Base-by-base conservation (phyloP, 2,888 invertebrate genomes). In the Carcina quercana region DNA sequence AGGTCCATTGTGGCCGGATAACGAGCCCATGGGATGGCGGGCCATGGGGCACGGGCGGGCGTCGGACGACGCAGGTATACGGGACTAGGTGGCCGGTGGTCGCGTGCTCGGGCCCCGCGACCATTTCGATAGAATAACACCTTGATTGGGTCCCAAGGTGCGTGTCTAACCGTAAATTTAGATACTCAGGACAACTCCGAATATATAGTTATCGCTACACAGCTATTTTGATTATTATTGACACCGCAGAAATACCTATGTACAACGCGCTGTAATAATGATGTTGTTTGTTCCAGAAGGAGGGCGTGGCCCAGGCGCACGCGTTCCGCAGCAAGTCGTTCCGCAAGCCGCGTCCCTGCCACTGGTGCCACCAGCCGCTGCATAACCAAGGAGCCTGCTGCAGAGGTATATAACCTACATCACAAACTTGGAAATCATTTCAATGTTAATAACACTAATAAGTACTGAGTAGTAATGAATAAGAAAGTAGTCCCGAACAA, bases 361-460 rank as follows among this genome's bases (percentile, higher is more conserved):
- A 92, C 68, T 87, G 91, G 70, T 93, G 92, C 63, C 92, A 92
- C 61, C 91, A 91, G 70, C 89, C 91, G 38, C 89, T 92, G 45
- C 86, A 89, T 61, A 89, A 89, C 53, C 88, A 91, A 64, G 92
- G 91, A 37, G 90, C 89, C 35, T 91, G 90, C 64, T 93, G 92
- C 68, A 83, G 91, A 89, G 91, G 92, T 92, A 72, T n/a, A 20
- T 19, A 19, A 19, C 7, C 22, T n/a, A n/a, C n/a, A n/a, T n/a
- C n/a, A n/a, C n/a, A n/a, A n/a, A n/a, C n/a, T n/a, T n/a, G n/a
- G n/a, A n/a, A n/a, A n/a, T n/a, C n/a, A n/a, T n/a, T n/a, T n/a
- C n/a, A n/a, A n/a, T n/a, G n/a, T n/a, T n/a, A n/a, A n/a, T n/a
- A n/a, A n/a, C n/a, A n/a, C n/a, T n/a, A n/a, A n/a, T n/a, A n/a